A percentile compares a stretch with the other conserved stretches of the same genome.
Evolutionary conservation across 2,888 invertebrate genomes (phyloP).

Genomic region (Chymomyza procnemis): DNA sequence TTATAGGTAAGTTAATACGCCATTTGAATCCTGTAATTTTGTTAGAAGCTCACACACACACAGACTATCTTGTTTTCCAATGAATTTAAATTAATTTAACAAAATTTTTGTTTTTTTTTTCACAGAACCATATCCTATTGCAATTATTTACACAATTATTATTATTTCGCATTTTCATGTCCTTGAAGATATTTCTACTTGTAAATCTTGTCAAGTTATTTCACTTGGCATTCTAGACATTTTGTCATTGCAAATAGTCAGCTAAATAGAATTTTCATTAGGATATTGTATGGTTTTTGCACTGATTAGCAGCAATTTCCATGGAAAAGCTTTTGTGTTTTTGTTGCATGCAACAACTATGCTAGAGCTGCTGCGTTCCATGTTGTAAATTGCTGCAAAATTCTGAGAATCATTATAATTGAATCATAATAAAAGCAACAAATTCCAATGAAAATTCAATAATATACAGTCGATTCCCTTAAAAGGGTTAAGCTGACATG

Average conservation of each 20-base stretch:
- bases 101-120: slow-evolving; percentile 33
- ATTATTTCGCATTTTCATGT: background rate
- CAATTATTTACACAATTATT: background rate
- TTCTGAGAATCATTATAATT: no score
- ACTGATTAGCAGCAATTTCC: background rate
- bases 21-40: slow-evolving; percentile 62
- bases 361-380: no score
- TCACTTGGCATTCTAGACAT: no score
- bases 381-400: no score
- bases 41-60: background rate
- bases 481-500: no score
- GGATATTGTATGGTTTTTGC: background rate
- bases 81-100: slow-evolving; percentile 72
- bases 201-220: background rate
- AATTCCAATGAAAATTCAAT: no score
- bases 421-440: no score
- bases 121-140: background rate
- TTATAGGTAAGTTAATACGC: slow-evolving; percentile 68
- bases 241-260: no score
- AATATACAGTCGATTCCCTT: no score
- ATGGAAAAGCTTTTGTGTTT: slow-evolving; percentile 15
- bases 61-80: slow-evolving; percentile 31
- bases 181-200: no score
- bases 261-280: background rate
- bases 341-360: slow-evolving; percentile 12